Evolutionary conservation across 2,888 invertebrate species (phyloP).

Genomic region (Linyphia triangularis): DNA sequence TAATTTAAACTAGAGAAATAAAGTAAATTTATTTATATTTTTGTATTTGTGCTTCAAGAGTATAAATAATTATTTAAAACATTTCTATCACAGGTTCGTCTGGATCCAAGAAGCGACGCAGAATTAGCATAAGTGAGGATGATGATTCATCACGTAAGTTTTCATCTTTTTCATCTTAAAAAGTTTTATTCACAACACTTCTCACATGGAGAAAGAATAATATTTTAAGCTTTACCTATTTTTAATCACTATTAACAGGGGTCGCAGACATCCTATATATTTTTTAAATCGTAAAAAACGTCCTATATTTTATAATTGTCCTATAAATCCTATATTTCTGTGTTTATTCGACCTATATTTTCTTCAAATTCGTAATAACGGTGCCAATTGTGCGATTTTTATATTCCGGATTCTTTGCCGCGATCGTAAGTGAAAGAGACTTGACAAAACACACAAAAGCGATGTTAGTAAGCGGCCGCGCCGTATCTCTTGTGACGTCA

Average conservation of each 20-base stretch:
- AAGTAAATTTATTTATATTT: not conserved
- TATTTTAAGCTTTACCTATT: not conserved
- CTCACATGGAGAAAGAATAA: not conserved
- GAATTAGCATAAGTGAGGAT: conserved; percentile 68
- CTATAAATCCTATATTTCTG: no score
- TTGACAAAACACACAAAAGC: no score
- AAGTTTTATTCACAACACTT: not conserved
- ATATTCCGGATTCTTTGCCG: no score
- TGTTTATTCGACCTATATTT: no score
- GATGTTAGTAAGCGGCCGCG: no score
- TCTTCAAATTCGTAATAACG: no score
- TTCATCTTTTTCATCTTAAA: not conserved
- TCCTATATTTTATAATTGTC: no score
- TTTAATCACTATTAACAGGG: not conserved
- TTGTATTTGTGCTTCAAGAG: not conserved
- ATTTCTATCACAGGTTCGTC: conserved; percentile 6
- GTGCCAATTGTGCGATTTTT: no score
- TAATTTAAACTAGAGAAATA: not conserved
- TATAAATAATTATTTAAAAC: not conserved
- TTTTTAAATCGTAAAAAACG: no score
- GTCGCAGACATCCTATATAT: not conserved
- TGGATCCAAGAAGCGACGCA: conserved; percentile 60
- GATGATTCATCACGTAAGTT: conserved; percentile 67
- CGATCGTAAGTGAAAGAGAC: no score
- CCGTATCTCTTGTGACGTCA: no score